Base-by-base conservation (phyloP, 2,113 vertebrate genomes). In the Eretmochelys imbricata region DNA sequence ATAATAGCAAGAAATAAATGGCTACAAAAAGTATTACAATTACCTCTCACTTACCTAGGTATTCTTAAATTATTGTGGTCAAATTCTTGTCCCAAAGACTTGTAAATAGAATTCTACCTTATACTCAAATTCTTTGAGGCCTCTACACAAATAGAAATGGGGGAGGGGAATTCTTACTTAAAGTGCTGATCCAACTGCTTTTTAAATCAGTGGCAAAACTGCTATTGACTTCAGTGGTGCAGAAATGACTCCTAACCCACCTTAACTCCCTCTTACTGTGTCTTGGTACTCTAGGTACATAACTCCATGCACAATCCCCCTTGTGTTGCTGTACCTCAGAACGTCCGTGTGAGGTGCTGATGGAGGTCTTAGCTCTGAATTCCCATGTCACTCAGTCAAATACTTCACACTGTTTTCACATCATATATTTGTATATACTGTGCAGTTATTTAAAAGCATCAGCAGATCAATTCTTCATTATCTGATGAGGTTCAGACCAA, bases 1-100 rank as follows among this genome's bases (percentile, higher is more conserved):
- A 90, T 69, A 94, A 82, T 75, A 95, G 86, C 79, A 88, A 94
- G 79, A 92, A 94, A 93, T 72, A 90, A 94, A 90, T 93, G 29
- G 19, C 50, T 89, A 76, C 57, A 90, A 83, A 96, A 93, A 62
- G 0, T 82, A 82, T 82, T 85, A 84, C 29, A 86, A 51, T 87
- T 93, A 89, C 51, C 84, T 93, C 59, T 54, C 83, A 82, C 49
- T 93, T 94, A 89, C n/a, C 5, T 88, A 83, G 46, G 4, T 89
- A 38, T 42, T 84, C 42, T 55, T 46, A 92, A 78, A 17, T 72
- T 95, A 42, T 75, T 85, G 31, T 0, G 2, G n/a, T 17, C 12
- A 91, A 50, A 2, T 62, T 80, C 88, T 88, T 92, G 59, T 53
- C 50, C 54, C 85, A 69, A 19, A 50, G 35, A 53, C 50, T 53